Evolutionary conservation across 2,888 invertebrate genomes (phyloP), one percentile per base, ranked within the genome.

Genomic region (Perizoma affinitatum): DNA sequence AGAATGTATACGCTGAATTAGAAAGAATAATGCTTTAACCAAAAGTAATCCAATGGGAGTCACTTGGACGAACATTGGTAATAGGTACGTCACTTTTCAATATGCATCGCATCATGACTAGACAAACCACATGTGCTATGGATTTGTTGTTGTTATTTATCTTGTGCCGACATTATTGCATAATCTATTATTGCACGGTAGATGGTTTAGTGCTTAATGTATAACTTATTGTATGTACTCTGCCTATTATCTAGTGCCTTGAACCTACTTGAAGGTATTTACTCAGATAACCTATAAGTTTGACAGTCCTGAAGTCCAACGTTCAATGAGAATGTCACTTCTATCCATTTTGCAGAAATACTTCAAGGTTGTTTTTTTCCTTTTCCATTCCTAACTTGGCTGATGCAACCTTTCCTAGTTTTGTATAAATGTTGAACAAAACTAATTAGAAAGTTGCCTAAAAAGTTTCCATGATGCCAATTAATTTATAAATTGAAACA

Each of bases 121-220:
- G 78, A 84, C 80, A 80, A 86, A 88, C 88, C 92, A 91, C 91
- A 91, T 90, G 92, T 90, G 87, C 87, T 78, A 84, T 78, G 79
- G 81, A 80, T 84, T 86, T 90, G 87, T 90, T 88, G 80, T 87
- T 89, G 86, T 89, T 86, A 79, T 83, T 85, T 82, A 80, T 81
- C 83, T 79, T 75, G 80, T 76, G 79, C 74, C 71, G 74, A 75
- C 76, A 74, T 70, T 79, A 79, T 83, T 86, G 84, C 82, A 78
- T 85, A 83, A 80, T 83, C 74, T 78, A 73, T 71, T 72, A 70
- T 77, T 84, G 83, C 84, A 85, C 82, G 80, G 74, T 83, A 79
- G 74, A 74, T 69, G 66, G 70, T 69, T 74, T 69, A 74, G 74
- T 70, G 77, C 66, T 72, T 70, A 66, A 65, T 71, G 73, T 66